Evolutionary conservation across 2,888 invertebrate genomes (phyloP), one percentile per base, ranked within the genome.

Genomic region (Eupithecia exiguata): DNA sequence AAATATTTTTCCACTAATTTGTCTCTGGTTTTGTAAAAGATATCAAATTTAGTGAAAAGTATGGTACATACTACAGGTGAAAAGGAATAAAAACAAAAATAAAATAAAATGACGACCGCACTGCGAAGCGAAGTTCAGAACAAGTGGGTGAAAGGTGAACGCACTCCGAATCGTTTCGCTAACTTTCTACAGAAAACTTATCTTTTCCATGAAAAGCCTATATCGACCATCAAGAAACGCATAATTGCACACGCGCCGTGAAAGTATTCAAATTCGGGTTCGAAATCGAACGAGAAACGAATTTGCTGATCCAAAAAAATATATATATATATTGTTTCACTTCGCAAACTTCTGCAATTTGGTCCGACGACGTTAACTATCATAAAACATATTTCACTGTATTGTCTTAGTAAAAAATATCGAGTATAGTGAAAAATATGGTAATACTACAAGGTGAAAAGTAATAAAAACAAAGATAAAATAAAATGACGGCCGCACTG

Each of bases 121-220:
- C 21, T 53, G n/a, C 49, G 7, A 49, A n/a, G 63, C 35, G 21
- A 58, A 71, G 35, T 68, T 71, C 62, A 30, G 40, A 61, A 30
- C 16, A 89, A 88, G 87, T 89, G 84, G 63, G 63, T 88, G 86
- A 88, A 88, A 89, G 88, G 88, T 90, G 72, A 76, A 76, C 25
- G 71, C 16, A 65, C 87, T 74, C 76, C 81, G 84, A 85, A 84
- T 85, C 88, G 88, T 89, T 89, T 87, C 88, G 86, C 87, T 86
- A 76, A 71, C 73, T 75, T 75, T 75, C 70, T 76, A 74, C 77
- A 75, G 75, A 75, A 70, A 72, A 38, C 35, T 30, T 36, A 21
- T 10, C 66, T 53, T 35, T 53, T 40, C 38, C 62, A 18, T 35
- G 62, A 35, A 35, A 30, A 62, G 5, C 10, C 10, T 46, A 18